These are phyloP conservation scores for Pseudopodoces humilis DNA, from an alignment of 2,113 vertebrate genomes.

Conservation along the genomic window DNA sequence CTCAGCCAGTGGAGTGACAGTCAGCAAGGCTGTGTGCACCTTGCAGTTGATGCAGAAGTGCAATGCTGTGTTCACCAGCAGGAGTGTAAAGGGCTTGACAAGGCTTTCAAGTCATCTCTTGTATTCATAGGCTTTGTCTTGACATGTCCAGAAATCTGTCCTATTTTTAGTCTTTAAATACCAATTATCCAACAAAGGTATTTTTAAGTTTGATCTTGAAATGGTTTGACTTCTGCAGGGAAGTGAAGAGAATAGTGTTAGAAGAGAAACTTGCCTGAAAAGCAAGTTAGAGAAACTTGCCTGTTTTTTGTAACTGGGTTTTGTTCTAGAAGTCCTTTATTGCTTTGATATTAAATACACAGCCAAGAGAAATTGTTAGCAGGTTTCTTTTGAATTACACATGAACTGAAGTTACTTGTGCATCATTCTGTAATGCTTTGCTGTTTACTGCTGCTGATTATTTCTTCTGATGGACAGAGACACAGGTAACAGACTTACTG, in stretches of 20 bases:
- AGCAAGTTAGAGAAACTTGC: not conserved
- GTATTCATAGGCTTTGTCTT: not conserved
- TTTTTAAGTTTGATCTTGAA: not conserved
- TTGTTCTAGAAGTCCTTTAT: not conserved
- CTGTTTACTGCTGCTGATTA: constrained; percentile 63
- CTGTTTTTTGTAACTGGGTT: not conserved
- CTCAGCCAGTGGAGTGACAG: not conserved
- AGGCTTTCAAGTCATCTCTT: not conserved
- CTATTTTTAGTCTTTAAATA: not conserved
- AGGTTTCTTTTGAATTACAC: not conserved
- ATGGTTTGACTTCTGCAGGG: not conserved
- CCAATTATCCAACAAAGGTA: not conserved
- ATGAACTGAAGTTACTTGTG: not conserved
- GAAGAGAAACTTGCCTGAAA: not conserved
- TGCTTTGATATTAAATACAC: not conserved
- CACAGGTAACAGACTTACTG: constrained; percentile 64
- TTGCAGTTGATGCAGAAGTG: not conserved
- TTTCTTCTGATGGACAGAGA: constrained; percentile 60
- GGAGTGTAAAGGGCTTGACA: not conserved
- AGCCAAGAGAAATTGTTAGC: not conserved
- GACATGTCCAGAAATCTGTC: not conserved
- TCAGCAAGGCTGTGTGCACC: not conserved
- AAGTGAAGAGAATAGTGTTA: not conserved
- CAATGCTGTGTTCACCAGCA: accelerated
- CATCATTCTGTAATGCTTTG: constrained; percentile 56